Conservation (phyloP, 2,888 invertebrate species). For the Heteromurus nitidus region DNA sequence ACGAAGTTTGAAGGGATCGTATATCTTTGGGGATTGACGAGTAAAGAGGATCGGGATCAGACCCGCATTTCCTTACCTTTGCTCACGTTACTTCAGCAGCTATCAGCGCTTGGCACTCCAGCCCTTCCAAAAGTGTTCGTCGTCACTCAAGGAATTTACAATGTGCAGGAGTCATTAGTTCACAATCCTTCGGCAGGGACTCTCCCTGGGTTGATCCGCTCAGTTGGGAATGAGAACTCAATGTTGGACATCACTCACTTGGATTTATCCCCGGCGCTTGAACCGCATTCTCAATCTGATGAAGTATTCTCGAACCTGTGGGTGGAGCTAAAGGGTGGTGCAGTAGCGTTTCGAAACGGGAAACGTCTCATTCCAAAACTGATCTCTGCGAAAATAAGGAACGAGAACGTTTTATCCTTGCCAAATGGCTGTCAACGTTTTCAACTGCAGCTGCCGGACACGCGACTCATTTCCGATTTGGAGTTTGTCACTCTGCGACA, state of each 20-base stretch:
- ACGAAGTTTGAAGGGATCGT: constrained; percentile 34
- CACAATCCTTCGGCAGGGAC: not conserved
- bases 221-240: constrained; percentile 4
- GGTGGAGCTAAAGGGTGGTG: not conserved
- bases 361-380: not conserved
- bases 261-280: not conserved
- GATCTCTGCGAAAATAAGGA: not conserved
- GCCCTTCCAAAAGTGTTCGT: constrained; percentile 17
- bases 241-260: not conserved
- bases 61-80: constrained; percentile 35
- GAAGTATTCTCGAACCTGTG: constrained; percentile 25
- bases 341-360: not conserved
- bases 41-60: too few species aligned
- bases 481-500: constrained; percentile 31
- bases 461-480: constrained; percentile 37
- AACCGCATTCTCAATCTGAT: not conserved
- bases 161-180: not conserved
- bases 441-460: constrained; percentile 25
- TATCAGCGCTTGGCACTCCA: not conserved
- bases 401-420: not conserved
- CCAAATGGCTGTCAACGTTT: constrained; percentile 43
- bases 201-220: not conserved
- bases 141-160: constrained; percentile 8
- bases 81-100: not conserved
- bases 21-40: constrained; percentile 20